phyloP scores from a whole-genome alignment of 2,888 invertebrate genomes.

The Trissolcus japonicus region DNA sequence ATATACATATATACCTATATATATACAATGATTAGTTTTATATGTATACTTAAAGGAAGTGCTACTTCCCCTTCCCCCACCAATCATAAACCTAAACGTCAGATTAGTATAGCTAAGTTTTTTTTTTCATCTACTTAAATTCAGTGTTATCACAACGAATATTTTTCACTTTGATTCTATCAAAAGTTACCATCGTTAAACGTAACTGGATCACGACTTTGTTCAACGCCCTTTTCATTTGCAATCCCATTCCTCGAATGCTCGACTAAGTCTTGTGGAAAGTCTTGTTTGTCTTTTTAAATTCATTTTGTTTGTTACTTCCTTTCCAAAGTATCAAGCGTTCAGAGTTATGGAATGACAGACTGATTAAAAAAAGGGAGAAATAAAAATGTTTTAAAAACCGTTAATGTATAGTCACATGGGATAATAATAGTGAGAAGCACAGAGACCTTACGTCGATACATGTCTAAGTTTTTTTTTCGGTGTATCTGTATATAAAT shows the following conservation, averaged over 20 bases:
- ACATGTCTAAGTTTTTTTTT: slow-evolving; percentile 49
- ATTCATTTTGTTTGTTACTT: neutral
- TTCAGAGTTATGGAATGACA: neutral
- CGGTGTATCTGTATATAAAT: slow-evolving; percentile 37
- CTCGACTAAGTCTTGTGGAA: slow-evolving; percentile 10
- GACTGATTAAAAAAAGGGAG: neutral
- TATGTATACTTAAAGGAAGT: slow-evolving; percentile 49
- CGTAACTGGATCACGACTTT: slow-evolving; percentile 59
- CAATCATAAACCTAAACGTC: slow-evolving; percentile 63
- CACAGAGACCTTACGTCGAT: slow-evolving; percentile 47
- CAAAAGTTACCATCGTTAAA: slow-evolving; percentile 67
- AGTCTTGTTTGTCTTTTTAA: neutral
- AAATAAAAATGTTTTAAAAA: slow-evolving; percentile 7
- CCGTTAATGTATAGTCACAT: slow-evolving; percentile 3
- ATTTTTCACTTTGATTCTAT: slow-evolving; percentile 73
- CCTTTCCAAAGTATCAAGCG: too few species aligned
- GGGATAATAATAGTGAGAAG: slow-evolving; percentile 34
- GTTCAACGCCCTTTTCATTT: slow-evolving; percentile 53
- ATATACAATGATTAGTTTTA: slow-evolving; percentile 37
- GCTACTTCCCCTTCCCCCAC: slow-evolving; percentile 36
- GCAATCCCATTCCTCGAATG: slow-evolving; percentile 7
- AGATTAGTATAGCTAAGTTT: slow-evolving; percentile 61
- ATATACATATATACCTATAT: slow-evolving; percentile 41
- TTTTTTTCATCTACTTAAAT: slow-evolving; percentile 64
- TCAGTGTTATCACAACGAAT: slow-evolving; percentile 75